phyloP scores from a whole-genome alignment of 2,797 vertebrate genomes.

The Syngnathus acus region DNA sequence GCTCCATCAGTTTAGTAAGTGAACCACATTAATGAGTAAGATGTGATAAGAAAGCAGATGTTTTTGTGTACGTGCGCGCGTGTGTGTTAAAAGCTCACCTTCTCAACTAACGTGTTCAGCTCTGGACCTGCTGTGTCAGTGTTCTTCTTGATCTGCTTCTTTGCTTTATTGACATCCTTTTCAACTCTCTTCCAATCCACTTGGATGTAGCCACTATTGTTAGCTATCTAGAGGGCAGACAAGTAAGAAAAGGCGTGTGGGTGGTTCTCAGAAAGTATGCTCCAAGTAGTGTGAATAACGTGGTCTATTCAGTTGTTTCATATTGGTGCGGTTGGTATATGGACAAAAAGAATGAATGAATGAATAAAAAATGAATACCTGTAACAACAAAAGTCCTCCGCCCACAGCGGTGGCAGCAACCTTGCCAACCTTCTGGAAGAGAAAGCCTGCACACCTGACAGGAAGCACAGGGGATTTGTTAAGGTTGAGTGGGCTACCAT shows the following conservation, averaged over 20 bases:
- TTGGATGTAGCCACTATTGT: slow-evolving; percentile 92
- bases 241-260: not conserved
- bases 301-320: too few species aligned
- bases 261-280: too few species aligned
- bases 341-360: not conserved
- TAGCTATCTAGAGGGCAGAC: slow-evolving; percentile 77
- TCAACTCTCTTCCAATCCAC: slow-evolving; percentile 97
- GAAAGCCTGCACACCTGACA: slow-evolving; percentile 89
- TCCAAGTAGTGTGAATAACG: too few species aligned
- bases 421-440: slow-evolving; percentile 98
- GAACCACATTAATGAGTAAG: not conserved
- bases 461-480: not conserved
- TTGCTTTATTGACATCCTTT: slow-evolving; percentile 97
- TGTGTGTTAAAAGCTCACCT: slow-evolving; percentile 63
- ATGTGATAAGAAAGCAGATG: not conserved
- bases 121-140: slow-evolving; percentile 86
- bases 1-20: not conserved
- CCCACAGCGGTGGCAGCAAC: slow-evolving; percentile 93
- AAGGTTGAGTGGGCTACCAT: not conserved
- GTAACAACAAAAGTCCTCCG: slow-evolving; percentile 92
- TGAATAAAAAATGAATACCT: slow-evolving; percentile 71
- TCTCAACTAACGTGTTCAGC: slow-evolving; percentile 86
- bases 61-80: not conserved
- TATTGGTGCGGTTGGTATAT: too few species aligned
- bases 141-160: slow-evolving; percentile 88